phyloP scores from a whole-genome alignment of 2,113 vertebrate genomes.

The Megaceryle torquata region DNA sequence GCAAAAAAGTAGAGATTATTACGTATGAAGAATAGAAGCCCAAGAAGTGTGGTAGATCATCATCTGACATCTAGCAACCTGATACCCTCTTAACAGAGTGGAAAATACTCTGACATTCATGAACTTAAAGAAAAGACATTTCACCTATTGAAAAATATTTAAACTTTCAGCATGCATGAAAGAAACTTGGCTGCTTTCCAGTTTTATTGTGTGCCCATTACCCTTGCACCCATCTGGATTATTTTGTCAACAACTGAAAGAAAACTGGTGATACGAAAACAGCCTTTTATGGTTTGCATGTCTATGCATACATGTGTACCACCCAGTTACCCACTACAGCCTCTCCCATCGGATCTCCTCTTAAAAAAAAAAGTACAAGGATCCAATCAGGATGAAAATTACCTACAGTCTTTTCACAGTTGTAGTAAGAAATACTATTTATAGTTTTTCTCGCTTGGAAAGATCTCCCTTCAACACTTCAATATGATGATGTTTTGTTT shows the following conservation, averaged over 20 bases:
- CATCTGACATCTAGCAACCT: conserved; percentile 58
- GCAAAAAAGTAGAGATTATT: conserved; percentile 2
- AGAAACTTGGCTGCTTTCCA: conserved; percentile 53
- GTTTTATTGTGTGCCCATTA: conserved; percentile 6
- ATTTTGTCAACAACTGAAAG: conserved; percentile 61
- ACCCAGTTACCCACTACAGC: not conserved
- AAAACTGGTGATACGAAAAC: conserved; percentile 28
- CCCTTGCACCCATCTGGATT: not conserved
- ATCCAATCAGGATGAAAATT: not conserved
- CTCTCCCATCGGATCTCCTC: not conserved
- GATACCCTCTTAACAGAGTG: conserved; percentile 33
- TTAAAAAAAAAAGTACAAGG: not conserved
- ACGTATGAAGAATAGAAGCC: not conserved
- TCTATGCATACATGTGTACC: not conserved
- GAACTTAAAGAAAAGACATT: conserved; percentile 45
- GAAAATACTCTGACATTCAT: conserved; percentile 44
- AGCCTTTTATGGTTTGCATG: not conserved
- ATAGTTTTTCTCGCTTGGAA: conserved; percentile 38
- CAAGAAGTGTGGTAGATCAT: conserved; percentile 16
- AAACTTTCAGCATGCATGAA: conserved; percentile 42
- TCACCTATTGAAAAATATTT: conserved; percentile 58
- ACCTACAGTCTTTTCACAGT: not conserved
- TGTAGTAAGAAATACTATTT: not conserved
- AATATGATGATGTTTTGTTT: conserved; percentile 68
- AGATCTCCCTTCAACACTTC: conserved; percentile 29